Evolutionary conservation across 2,113 vertebrate species (phyloP).

Genomic region (Psilopsiagon aymara): DNA sequence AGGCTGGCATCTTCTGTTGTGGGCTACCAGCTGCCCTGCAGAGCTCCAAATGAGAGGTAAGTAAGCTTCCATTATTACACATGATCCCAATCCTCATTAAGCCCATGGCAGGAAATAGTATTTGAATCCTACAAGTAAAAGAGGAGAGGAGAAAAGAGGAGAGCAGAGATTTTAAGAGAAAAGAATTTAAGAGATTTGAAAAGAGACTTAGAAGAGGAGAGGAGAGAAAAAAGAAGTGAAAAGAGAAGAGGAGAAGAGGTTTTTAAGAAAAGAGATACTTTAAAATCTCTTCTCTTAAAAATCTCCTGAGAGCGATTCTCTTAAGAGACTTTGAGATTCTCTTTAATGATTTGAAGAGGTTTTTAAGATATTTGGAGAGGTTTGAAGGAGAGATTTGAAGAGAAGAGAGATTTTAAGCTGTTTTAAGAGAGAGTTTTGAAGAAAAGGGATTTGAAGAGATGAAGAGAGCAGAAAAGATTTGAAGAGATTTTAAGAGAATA

Average conservation of each 20-base stretch:
- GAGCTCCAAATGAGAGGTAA: neutral
- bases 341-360: neutral
- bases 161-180: neutral
- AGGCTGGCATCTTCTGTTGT: accelerated
- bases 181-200: neutral
- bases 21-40: neutral
- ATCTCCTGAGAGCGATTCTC: neutral
- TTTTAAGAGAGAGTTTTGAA: no score
- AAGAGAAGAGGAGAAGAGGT: neutral
- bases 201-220: neutral
- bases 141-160: neutral
- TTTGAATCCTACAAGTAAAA: neutral
- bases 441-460: no score
- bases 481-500: neutral
- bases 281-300: neutral
- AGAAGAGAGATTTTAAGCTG: no score
- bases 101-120: neutral
- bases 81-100: neutral
- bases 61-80: neutral
- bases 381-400: no score
- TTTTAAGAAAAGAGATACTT: neutral
- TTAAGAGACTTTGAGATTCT: neutral
- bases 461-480: no score
- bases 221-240: neutral
- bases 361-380: no score